These are phyloP conservation scores for Sebastes vulpes DNA, from an alignment of 2,797 vertebrate genomes.

Conservation along the genomic window DNA sequence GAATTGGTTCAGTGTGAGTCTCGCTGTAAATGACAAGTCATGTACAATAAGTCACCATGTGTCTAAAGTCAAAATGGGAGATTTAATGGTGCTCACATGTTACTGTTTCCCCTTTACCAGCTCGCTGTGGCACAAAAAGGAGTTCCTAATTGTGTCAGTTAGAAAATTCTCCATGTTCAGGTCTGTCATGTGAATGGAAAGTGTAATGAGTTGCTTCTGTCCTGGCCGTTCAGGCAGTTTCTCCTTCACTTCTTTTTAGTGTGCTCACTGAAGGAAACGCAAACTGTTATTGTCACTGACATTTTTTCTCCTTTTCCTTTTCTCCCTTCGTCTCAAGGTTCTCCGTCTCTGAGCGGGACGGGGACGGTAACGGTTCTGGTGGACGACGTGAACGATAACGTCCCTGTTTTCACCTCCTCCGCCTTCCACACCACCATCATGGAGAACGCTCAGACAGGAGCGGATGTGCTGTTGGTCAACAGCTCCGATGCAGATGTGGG, in stretches of 20 bases:
- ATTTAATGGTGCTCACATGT: slow-evolving; percentile 9
- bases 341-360: slow-evolving; percentile 93
- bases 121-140: background rate
- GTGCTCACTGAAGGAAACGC: background rate
- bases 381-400: slow-evolving; percentile 95
- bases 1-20: slow-evolving; percentile 40
- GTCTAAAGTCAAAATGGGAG: slow-evolving; percentile 1
- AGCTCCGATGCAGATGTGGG: slow-evolving; percentile 93
- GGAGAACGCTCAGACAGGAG: slow-evolving; percentile 94
- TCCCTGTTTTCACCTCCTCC: slow-evolving; percentile 90
- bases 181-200: slow-evolving; percentile 19
- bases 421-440: slow-evolving; percentile 90
- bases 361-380: slow-evolving; percentile 92
- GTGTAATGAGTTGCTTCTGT: slow-evolving; percentile 7
- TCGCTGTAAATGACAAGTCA: slow-evolving; percentile 44
- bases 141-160: slow-evolving; percentile 2
- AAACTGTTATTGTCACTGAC: background rate
- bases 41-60: slow-evolving; percentile 36
- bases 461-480: slow-evolving; percentile 94
- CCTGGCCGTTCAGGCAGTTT: background rate
- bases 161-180: background rate
- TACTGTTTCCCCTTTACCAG: slow-evolving; percentile 2
- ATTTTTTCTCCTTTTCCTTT: background rate
- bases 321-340: slow-evolving; percentile 80
- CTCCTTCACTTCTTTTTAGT: background rate